phyloP scores from a whole-genome alignment of 2,888 invertebrate genomes.

The Cheilosia impressa region DNA sequence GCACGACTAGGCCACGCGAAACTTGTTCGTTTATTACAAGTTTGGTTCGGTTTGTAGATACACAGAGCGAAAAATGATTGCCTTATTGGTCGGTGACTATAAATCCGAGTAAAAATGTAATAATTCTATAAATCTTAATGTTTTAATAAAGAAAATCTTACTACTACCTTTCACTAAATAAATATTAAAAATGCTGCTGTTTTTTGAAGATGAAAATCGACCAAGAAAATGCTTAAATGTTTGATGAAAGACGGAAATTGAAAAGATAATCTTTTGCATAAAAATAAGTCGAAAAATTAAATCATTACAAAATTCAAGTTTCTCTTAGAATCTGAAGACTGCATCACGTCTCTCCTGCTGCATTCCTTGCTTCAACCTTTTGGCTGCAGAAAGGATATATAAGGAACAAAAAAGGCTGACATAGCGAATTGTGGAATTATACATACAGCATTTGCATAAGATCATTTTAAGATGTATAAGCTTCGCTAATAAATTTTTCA shows the following conservation, averaged over 20 bases:
- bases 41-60: no score
- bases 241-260: not conserved
- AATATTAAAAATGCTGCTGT: no score
- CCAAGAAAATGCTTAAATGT: constrained; percentile 5
- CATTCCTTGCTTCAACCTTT: constrained; percentile 53
- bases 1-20: no score
- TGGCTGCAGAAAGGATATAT: constrained; percentile 45
- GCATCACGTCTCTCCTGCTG: constrained; percentile 51
- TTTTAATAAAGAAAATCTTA: no score
- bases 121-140: no score
- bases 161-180: not conserved
- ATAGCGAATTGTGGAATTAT: constrained; percentile 31
- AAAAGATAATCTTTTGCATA: constrained; percentile 1
- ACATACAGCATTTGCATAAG: no score
- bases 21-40: no score
- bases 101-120: no score
- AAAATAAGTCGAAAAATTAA: not conserved
- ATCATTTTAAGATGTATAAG: no score
- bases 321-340: constrained; percentile 37
- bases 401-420: constrained; percentile 9
- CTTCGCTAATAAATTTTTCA: no score
- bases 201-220: constrained; percentile 11
- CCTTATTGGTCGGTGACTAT: no score
- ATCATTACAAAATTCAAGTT: not conserved
- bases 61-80: no score